Percentiles rank a stretch among this genome's conserved stretches.
Evolutionary conservation across 2,888 invertebrate genomes (phyloP).

Genomic region (Silvanus unidentatus): DNA sequence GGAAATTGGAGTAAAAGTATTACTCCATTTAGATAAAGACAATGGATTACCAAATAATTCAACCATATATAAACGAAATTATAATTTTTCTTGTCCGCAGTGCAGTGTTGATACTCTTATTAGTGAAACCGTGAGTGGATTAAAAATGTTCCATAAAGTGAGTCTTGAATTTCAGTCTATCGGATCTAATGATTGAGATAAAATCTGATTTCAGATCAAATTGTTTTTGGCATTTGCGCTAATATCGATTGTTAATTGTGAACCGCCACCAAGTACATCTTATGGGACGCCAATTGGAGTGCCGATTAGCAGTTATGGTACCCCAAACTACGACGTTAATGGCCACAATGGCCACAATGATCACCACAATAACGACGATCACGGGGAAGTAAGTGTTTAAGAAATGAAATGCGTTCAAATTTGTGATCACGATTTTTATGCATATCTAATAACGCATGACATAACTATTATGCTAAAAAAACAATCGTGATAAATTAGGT

Average conservation of each 20-base stretch:
- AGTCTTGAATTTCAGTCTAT: too few relatives aligned
- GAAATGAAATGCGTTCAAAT: neutral
- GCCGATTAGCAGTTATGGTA: conserved; percentile 32
- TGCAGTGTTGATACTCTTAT: conserved; percentile 3
- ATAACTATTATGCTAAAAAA: too few relatives aligned
- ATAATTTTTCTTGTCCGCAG: conserved; percentile 24
- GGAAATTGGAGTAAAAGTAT: conserved; percentile 40
- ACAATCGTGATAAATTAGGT: too few relatives aligned
- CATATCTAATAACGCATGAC: neutral
- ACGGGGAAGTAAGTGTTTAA: conserved; percentile 39
- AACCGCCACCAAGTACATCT: conserved; percentile 20
- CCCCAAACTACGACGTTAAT: conserved; percentile 25
- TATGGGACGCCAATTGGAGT: conserved; percentile 35
- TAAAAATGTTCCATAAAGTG: conserved; percentile 12
- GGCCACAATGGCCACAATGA: conserved; percentile 38
- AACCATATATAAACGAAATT: conserved; percentile 42
- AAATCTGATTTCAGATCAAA: conserved; percentile 10
- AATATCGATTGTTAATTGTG: conserved; percentile 12
- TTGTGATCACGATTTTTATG: neutral
- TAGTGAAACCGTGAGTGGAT: neutral
- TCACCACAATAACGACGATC: conserved; percentile 44
- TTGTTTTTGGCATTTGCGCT: conserved; percentile 9
- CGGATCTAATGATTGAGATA: too few relatives aligned
- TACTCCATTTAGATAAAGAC: conserved; percentile 42
- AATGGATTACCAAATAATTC: conserved; percentile 43